Evolutionary conservation across 2,888 invertebrate genomes (phyloP).

Genomic region (Anthophora plumipes): DNA sequence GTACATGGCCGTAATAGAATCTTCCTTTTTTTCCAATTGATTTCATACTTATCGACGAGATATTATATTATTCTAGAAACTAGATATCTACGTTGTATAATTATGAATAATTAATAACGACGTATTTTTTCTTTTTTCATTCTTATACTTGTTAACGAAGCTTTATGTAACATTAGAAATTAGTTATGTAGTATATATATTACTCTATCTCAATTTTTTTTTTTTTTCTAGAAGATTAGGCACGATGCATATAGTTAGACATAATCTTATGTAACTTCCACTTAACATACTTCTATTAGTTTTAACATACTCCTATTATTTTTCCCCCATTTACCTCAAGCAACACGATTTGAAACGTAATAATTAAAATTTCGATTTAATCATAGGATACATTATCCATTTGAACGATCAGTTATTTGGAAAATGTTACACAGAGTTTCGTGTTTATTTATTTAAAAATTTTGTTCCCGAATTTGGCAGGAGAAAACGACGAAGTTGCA

Average conservation of each 20-base stretch:
- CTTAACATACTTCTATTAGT: no score
- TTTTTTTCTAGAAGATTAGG: not conserved
- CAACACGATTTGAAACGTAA: not conserved
- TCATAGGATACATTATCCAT: not conserved
- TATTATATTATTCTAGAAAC: conserved; percentile 14
- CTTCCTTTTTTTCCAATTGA: not conserved
- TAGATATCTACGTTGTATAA: not conserved
- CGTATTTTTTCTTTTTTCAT: not conserved
- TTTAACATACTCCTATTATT: no score
- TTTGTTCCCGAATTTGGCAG: not conserved
- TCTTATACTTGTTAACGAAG: not conserved
- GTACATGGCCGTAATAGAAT: not conserved
- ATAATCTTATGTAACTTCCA: not conserved
- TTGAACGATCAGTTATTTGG: not conserved
- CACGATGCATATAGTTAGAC: no score
- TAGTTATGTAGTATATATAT: not conserved
- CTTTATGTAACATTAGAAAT: conserved; percentile 6
- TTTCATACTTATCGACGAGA: not conserved
- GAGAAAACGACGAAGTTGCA: not conserved
- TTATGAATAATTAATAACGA: conserved; percentile 9
- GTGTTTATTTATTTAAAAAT: not conserved
- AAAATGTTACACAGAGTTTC: not conserved
- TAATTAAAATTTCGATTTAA: not conserved
- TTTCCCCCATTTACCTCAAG: no score
- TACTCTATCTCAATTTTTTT: not conserved